Base-by-base conservation (phyloP, 2,888 invertebrate genomes). In the Euplagia quadripunctaria region DNA sequence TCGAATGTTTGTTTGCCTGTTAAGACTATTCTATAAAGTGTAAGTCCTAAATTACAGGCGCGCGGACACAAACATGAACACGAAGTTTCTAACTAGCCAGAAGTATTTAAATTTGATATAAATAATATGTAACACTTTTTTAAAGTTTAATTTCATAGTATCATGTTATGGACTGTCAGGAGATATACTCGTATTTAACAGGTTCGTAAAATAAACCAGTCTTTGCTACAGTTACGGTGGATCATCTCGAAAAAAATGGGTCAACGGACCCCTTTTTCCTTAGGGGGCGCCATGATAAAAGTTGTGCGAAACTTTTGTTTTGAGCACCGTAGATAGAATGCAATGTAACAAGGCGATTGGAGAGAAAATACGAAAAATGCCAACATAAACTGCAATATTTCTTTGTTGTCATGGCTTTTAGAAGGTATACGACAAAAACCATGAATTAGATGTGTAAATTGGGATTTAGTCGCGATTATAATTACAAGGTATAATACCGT, bases 251-350 rank as follows among this genome's bases (percentile, higher is more conserved):
- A 89, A 90, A 90, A 95, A 95, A 94, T 95, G 93, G 95, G 95
- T 95, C 95, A 95, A 88, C 91, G 91, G 92, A 88, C 89, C 89
- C 91, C 88, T 88, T 87, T 31, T 84, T 88, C 88, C 86, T 81
- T 88, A 91, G 91, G 89, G 84, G 79, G 83, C 87, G 88, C 90
- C 89, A 90, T 93, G 93, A 94, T 94, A 94, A 95, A 95, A 94
- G 91, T 95, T 87, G 82, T 76, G 81, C 85, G 83, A 89, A 96
- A 95, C 94, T 96, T 94, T 95, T 95, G 94, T 96, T 95, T 95
- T 93, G 95, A 93, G 92, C 91, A 94, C 94, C 94, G 93, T 90
- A 86, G 87, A 85, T 80, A 80, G 78, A 79, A 78, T 74, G 82
- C 85, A 81, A 81, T 86, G 87, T 87, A 82, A 86, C 87, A 85